Conservation (phyloP, 2,888 invertebrate genomes). For the Acrobasis repandana region DNA sequence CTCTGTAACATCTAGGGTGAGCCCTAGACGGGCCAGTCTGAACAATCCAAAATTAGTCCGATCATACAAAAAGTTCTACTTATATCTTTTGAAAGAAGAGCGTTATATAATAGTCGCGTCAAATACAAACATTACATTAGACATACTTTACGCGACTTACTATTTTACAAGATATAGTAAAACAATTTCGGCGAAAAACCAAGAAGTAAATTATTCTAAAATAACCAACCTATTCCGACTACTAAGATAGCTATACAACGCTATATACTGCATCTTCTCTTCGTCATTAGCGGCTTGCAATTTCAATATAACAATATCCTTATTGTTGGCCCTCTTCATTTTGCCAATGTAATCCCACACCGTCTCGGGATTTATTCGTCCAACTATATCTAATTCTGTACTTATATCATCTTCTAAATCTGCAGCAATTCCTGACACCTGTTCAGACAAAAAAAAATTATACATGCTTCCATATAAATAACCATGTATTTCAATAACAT, state of each 20-base stretch:
- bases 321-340: conserved; percentile 93
- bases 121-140: too few species aligned
- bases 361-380: conserved; percentile 94
- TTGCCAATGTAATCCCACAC: conserved; percentile 97
- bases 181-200: too few species aligned
- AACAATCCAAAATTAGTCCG: too few species aligned
- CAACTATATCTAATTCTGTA: conserved; percentile 92
- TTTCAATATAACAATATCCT: conserved; percentile 92
- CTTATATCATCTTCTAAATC: conserved; percentile 89
- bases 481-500: neutral
- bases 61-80: too few species aligned
- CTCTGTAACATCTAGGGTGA: too few species aligned
- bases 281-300: conserved; percentile 91
- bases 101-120: too few species aligned
- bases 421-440: conserved; percentile 85
- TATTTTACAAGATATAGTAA: too few species aligned
- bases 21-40: too few species aligned
- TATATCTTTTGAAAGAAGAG: too few species aligned
- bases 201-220: neutral
- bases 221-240: conserved; percentile 85
- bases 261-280: conserved; percentile 92
- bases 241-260: conserved; percentile 94
- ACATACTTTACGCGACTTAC: too few species aligned
- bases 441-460: conserved; percentile 28
- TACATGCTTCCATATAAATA: neutral